A percentile compares a stretch with the other conserved stretches of the same genome.
Evolutionary conservation across 2,888 invertebrate species (phyloP).

Genomic region (Aethes cnicana): DNA sequence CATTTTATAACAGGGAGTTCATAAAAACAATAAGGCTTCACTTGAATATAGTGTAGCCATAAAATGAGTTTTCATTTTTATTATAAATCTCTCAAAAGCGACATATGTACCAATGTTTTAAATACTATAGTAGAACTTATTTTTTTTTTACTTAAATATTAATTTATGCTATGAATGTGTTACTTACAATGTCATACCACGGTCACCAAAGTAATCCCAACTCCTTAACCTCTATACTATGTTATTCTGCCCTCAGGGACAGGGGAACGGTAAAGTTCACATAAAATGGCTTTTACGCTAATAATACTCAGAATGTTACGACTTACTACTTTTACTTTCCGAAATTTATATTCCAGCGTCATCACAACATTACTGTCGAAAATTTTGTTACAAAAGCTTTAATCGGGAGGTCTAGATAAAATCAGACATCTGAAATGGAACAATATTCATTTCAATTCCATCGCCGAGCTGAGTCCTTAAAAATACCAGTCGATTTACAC

Average conservation of each 20-base stretch:
- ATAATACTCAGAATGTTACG: constrained; percentile 27
- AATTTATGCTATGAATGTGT: neutral
- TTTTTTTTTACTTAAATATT: neutral
- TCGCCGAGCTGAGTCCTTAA: too few relatives aligned
- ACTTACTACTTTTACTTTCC: constrained; percentile 17
- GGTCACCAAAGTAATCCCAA: constrained; percentile 8
- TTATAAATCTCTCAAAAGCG: too few relatives aligned
- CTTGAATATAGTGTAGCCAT: too few relatives aligned
- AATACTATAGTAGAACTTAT: neutral
- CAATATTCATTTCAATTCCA: too few relatives aligned
- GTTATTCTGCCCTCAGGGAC: constrained; percentile 40
- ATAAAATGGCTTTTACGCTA: constrained; percentile 38
- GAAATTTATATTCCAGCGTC: constrained; percentile 5
- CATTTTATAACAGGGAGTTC: too few relatives aligned
- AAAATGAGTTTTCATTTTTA: too few relatives aligned
- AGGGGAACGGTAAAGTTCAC: constrained; percentile 42
- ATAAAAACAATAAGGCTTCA: too few relatives aligned
- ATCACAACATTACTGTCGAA: constrained; percentile 5
- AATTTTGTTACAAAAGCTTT: constrained; percentile 8
- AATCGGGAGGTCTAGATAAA: too few relatives aligned
- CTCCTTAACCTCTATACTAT: constrained; percentile 35
- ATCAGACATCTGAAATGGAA: too few relatives aligned
- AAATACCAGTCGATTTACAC: neutral
- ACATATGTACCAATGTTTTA: neutral
- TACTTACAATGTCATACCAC: neutral